Conservation (phyloP, 2,888 invertebrate species). For the Andrena flavipes region DNA sequence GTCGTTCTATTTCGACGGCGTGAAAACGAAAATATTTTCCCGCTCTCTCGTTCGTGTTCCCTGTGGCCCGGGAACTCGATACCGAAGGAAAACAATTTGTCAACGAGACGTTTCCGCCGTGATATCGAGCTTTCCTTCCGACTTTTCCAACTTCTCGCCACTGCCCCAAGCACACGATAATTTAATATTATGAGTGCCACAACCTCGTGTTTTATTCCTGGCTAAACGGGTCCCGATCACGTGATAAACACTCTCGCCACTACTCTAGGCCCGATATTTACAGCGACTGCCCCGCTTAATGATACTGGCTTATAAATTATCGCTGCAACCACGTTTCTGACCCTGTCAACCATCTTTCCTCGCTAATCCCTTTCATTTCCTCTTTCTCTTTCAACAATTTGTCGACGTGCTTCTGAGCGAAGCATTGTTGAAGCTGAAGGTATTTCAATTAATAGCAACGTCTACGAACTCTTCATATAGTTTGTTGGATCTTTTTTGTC, state of each 20-base stretch:
- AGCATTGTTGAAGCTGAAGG: neutral
- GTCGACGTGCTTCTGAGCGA: neutral
- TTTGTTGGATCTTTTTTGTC: too few relatives aligned
- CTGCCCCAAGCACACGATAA: conserved; percentile 33
- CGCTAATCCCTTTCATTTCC: neutral
- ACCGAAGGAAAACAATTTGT: conserved; percentile 55
- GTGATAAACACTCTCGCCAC: conserved; percentile 56
- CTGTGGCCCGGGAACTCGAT: conserved; percentile 42
- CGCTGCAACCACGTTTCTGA: conserved; percentile 52
- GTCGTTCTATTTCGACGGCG: conserved; percentile 13
- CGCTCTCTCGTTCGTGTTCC: conserved; percentile 5
- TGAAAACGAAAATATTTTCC: conserved; percentile 37
- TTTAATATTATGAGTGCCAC: conserved; percentile 56
- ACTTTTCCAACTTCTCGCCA: conserved; percentile 25
- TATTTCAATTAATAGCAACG: neutral
- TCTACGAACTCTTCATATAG: neutral
- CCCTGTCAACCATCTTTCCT: neutral
- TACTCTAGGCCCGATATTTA: conserved; percentile 69
- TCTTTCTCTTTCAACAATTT: neutral
- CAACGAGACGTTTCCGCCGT: conserved; percentile 46
- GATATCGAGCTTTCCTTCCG: conserved; percentile 50
- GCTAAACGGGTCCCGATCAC: conserved; percentile 55
- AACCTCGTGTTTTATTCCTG: conserved; percentile 48
- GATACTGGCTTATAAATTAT: conserved; percentile 68
- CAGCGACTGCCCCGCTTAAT: conserved; percentile 60